Evolutionary conservation across 2,888 invertebrate genomes (phyloP).

Genomic region (Halocaridina rubra): DNA sequence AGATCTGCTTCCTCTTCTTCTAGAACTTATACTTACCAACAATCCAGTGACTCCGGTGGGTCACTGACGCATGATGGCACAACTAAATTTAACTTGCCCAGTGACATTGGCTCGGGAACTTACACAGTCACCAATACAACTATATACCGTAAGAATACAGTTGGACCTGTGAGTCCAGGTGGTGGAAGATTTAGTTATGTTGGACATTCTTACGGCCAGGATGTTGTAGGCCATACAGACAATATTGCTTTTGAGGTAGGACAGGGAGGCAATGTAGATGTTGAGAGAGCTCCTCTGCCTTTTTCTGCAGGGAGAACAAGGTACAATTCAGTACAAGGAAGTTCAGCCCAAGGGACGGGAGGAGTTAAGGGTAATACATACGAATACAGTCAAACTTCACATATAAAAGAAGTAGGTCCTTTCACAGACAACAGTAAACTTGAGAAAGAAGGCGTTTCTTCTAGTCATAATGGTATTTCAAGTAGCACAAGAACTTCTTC

Average conservation of each 20-base stretch:
- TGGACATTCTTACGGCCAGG: slow-evolving; percentile 53
- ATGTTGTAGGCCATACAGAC: slow-evolving; percentile 55
- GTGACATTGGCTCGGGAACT: neutral
- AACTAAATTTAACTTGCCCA: neutral
- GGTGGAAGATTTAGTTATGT: slow-evolving; percentile 55
- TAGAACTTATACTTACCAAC: slow-evolving; percentile 28
- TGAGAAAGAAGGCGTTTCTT: neutral
- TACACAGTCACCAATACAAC: neutral
- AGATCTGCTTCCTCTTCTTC: slow-evolving; percentile 22
- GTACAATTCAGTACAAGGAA: neutral
- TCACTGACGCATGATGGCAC: neutral
- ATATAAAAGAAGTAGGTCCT: neutral
- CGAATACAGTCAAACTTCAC: slow-evolving; percentile 26
- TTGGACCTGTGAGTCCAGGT: slow-evolving; percentile 11
- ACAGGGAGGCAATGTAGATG: neutral
- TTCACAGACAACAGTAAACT: neutral
- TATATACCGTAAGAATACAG: slow-evolving; percentile 10
- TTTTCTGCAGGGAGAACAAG: neutral
- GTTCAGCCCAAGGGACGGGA: neutral
- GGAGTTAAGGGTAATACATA: neutral
- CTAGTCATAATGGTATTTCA: neutral
- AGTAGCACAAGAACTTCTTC: neutral
- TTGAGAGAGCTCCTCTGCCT: neutral
- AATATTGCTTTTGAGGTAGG: neutral
- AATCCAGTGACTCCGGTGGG: slow-evolving; percentile 4